Conservation (phyloP, 2,888 invertebrate species). For the Ophraella communa region DNA sequence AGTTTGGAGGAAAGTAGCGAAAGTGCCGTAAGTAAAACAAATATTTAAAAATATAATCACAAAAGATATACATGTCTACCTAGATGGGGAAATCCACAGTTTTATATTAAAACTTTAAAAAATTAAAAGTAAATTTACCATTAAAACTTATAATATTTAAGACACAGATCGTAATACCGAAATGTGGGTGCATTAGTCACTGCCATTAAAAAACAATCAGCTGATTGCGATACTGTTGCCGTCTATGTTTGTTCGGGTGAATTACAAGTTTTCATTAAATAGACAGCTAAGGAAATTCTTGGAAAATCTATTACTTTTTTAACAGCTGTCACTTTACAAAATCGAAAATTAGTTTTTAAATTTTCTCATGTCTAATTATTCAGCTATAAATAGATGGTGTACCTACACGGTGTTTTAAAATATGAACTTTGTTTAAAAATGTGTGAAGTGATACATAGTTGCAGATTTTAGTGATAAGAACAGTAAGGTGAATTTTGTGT, state of each 20-base stretch:
- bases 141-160: too few species aligned
- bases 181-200: conserved; percentile 7
- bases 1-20: conserved; percentile 55
- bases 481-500: conserved; percentile 7
- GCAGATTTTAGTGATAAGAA: conserved; percentile 18
- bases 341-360: conserved; percentile 14
- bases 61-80: not conserved
- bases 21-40: conserved; percentile 27
- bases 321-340: conserved; percentile 2
- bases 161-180: not conserved
- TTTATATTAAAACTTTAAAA: too few species aligned
- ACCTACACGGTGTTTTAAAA: conserved; percentile 3
- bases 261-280: conserved; percentile 23
- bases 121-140: not conserved
- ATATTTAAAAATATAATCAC: not conserved
- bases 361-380: conserved; percentile 13
- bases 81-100: not conserved
- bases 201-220: conserved; percentile 22
- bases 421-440: not conserved
- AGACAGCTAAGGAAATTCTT: conserved; percentile 18
- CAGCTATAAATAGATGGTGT: conserved; percentile 12
- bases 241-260: conserved; percentile 20
- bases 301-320: conserved; percentile 18
- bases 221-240: conserved; percentile 32
- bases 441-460: conserved; percentile 18